A percentile compares a stretch with the other conserved stretches of the same genome.
Conservation (phyloP, 1,140 invertebrate genomes). For the Polyergus mexicanus region DNA sequence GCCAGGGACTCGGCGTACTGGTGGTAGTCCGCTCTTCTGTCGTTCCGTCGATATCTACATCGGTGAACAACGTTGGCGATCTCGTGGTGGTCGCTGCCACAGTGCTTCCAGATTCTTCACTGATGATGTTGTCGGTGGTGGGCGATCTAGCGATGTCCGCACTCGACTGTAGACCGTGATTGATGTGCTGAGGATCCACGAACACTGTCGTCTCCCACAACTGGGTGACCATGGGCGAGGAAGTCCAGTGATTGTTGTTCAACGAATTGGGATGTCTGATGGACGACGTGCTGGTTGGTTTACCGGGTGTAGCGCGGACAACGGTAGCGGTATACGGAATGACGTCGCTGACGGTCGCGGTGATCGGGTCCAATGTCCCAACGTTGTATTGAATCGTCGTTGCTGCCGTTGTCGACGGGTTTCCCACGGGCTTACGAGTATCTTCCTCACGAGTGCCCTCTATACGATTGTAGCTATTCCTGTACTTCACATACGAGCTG, state of each 20-base stretch:
- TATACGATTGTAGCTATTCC: constrained; percentile 73
- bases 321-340: constrained; percentile 19
- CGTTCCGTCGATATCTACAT: constrained; percentile 72
- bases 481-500: constrained; percentile 77
- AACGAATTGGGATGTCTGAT: background rate
- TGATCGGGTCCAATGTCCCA: constrained; percentile 34
- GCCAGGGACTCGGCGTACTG: constrained; percentile 77
- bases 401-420: background rate
- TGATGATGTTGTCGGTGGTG: background rate
- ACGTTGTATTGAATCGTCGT: constrained; percentile 10
- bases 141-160: constrained; percentile 67
- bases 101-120: constrained; percentile 58
- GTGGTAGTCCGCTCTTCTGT: constrained; percentile 21
- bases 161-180: constrained; percentile 88
- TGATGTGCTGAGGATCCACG: constrained; percentile 90
- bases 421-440: constrained; percentile 39
- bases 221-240: constrained; percentile 86
- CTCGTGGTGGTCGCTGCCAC: constrained; percentile 1
- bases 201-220: constrained; percentile 90
- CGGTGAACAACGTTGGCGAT: constrained; percentile 19
- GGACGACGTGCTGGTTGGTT: background rate
- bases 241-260: constrained; percentile 86
- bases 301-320: background rate
- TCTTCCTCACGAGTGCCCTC: constrained; percentile 33
- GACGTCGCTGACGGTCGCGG: constrained; percentile 30